A percentile compares a stretch with the other conserved stretches of the same genome.
phyloP scores from a whole-genome alignment of 2,113 vertebrate genomes.

The Rafetus swinhoei region DNA sequence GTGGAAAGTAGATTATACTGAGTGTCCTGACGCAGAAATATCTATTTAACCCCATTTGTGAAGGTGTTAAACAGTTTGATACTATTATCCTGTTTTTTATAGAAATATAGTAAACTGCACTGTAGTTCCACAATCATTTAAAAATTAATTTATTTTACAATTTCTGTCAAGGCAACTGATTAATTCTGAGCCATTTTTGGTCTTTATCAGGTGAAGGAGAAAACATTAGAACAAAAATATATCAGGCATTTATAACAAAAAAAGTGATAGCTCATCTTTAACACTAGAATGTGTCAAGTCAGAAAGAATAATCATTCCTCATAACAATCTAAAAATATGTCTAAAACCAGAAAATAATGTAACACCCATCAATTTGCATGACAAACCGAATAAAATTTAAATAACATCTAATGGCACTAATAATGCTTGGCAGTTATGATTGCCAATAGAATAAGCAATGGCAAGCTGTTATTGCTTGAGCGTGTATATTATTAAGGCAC shows the following conservation, averaged over 20 bases:
- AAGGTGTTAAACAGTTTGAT: neutral
- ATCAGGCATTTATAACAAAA: neutral
- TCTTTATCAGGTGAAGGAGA: conserved; percentile 12
- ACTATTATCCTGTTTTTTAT: neutral
- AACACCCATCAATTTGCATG: neutral
- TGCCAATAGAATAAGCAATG: neutral
- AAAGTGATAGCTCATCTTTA: neutral
- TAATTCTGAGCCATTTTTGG: conserved; percentile 7
- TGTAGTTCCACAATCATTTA: neutral
- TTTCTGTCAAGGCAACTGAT: neutral
- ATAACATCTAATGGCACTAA: neutral
- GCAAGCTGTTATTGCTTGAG: neutral
- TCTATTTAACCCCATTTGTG: neutral
- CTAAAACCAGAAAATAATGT: neutral
- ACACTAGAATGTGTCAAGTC: neutral
- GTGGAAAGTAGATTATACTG: too few relatives aligned
- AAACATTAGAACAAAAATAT: conserved; percentile 1
- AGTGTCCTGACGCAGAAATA: neutral
- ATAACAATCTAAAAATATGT: neutral
- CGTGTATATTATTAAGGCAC: accelerated
- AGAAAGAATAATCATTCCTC: neutral
- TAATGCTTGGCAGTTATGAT: neutral
- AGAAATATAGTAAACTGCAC: neutral
- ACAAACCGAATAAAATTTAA: neutral
- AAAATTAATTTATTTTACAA: conserved; percentile 20